Evolutionary conservation across 2,797 vertebrate genomes (phyloP).

Genomic region (Tapirus indicus): DNA sequence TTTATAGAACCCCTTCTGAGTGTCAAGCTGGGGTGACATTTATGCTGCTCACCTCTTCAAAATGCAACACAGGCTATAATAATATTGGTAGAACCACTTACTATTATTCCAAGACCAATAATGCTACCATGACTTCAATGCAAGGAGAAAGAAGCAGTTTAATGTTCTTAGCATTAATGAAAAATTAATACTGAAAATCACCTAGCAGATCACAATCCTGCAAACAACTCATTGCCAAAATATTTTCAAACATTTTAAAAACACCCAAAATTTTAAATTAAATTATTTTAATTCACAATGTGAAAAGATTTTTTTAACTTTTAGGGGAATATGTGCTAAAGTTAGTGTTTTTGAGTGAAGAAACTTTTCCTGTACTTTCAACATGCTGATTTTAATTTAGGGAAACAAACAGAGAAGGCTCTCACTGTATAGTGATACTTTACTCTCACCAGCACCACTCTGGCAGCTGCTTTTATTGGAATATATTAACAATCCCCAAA

Average conservation of each 20-base stretch:
- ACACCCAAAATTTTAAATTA: neutral
- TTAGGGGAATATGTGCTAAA: neutral
- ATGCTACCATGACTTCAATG: constrained; percentile 11
- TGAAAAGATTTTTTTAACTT: neutral
- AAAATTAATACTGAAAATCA: constrained; percentile 52
- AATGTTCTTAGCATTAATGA: constrained; percentile 35
- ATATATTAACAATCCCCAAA: constrained; percentile 45
- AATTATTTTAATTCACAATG: constrained; percentile 22
- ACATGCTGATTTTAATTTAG: neutral
- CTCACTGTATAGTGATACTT: neutral
- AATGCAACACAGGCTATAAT: neutral
- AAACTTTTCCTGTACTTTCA: neutral
- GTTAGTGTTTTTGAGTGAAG: neutral
- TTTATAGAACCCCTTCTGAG: neutral
- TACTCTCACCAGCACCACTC: neutral
- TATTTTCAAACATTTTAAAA: constrained; percentile 38
- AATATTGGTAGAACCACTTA: neutral
- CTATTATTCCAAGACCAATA: neutral
- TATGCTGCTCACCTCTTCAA: constrained; percentile 7
- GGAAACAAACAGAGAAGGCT: neutral
- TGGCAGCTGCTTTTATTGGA: constrained; percentile 12
- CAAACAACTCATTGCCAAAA: neutral
- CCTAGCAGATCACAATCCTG: neutral
- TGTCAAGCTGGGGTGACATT: neutral
- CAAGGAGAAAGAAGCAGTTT: neutral